Evolutionary conservation across 2,113 vertebrate species (phyloP).

Genomic region (Dromiciops gliroides): DNA sequence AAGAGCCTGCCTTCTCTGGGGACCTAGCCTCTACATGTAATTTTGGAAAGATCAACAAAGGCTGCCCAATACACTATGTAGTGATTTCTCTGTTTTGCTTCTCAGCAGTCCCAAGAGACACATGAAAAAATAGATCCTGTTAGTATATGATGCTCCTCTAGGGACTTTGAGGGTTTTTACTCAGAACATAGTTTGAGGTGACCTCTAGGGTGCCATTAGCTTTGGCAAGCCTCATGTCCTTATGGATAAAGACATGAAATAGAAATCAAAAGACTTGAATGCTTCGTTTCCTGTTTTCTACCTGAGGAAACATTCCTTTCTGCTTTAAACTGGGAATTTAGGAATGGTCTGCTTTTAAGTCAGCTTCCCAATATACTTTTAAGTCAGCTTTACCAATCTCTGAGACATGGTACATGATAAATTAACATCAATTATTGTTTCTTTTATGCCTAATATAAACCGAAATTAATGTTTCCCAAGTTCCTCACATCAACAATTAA

Average conservation of each 20-base stretch:
- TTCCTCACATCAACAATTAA: neutral
- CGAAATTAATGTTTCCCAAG: neutral
- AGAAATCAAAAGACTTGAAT: neutral
- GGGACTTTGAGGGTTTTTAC: neutral
- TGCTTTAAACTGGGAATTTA: neutral
- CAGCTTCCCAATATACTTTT: neutral
- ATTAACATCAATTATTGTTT: neutral
- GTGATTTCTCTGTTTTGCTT: neutral
- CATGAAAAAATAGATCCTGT: neutral
- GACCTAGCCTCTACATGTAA: neutral
- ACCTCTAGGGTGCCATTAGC: neutral
- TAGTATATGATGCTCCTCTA: neutral
- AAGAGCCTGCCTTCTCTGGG: neutral
- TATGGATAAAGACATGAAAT: neutral
- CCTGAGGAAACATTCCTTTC: no score
- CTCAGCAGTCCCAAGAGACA: neutral
- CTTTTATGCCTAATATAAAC: neutral
- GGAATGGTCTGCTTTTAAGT: neutral
- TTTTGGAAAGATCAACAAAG: neutral
- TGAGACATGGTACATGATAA: neutral
- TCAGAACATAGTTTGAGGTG: neutral
- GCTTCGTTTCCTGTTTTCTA: neutral
- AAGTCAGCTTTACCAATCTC: neutral
- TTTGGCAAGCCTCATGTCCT: neutral
- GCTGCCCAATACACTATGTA: neutral